These are phyloP conservation scores for Anser brachyrhynchus DNA, from an alignment of 2,113 vertebrate genomes.

Conservation along the genomic window DNA sequence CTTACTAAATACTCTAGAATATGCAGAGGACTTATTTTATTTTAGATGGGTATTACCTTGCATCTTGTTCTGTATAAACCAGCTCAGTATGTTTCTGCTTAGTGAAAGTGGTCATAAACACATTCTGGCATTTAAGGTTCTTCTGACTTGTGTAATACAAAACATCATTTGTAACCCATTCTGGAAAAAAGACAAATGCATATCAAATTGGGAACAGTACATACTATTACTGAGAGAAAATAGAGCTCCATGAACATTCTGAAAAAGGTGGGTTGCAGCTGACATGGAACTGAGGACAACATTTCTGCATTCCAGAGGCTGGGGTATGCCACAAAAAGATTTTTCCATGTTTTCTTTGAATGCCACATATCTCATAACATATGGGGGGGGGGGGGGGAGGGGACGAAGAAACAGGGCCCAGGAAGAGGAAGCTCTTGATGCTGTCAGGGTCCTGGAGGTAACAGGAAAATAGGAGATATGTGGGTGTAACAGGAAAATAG, in stretches of 20 bases:
- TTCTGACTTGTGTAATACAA: constrained; percentile 89
- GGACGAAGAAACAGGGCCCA: background rate
- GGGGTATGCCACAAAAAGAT: background rate
- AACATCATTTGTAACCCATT: constrained; percentile 89
- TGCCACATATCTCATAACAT: background rate
- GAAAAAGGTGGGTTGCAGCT: background rate
- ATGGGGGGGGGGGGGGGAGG: no score
- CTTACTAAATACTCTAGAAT: background rate
- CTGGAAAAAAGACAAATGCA: constrained; percentile 72
- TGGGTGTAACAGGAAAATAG: background rate
- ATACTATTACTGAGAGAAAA: background rate
- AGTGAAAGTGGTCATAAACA: constrained; percentile 84
- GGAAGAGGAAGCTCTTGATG: background rate
- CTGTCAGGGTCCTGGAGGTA: background rate
- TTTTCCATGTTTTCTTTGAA: background rate
- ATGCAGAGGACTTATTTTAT: background rate
- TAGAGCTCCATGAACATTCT: background rate
- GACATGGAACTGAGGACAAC: background rate
- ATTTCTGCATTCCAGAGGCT: background rate
- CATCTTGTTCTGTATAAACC: constrained; percentile 87
- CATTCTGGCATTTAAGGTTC: constrained; percentile 83
- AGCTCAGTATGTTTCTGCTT: constrained; percentile 69
- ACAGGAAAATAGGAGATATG: background rate
- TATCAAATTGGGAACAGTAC: background rate
- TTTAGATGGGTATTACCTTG: constrained; percentile 81